Evolutionary conservation across 2,888 invertebrate species (phyloP), one percentile per base, ranked within the genome.

Genomic region (Deilephila elpenor): DNA sequence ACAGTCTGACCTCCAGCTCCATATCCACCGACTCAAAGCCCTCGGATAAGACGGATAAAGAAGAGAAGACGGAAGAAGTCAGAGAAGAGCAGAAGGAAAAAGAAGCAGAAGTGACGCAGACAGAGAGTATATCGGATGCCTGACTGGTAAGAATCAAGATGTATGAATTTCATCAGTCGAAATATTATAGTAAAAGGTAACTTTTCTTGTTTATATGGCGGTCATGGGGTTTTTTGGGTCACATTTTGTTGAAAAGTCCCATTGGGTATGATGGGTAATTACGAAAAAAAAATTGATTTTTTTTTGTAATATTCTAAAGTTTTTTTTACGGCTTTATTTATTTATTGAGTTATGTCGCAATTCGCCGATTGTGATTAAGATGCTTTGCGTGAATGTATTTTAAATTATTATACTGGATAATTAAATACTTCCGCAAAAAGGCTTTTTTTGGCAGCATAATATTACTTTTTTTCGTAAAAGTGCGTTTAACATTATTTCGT

Each of bases 1-100:
- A 91, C 86, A 94, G 94, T 71, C 80, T 93, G 0, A 92, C 94
- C 0, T 93, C 94, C 3, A 93, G 93, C 76, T 92, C 92, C 7
- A 91, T 91, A 77, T 93, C 94, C 1, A 92, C 88, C 34, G 94
- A 94, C 78, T 93, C 92, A 34, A 92, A 92, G 80, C 90, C 90
- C 1, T 90, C 91, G 1, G 92, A 91, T 29, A 84, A 79, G 25
- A 17, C 67, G 51, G 67, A 67, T 59, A 85, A 83, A 79, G 89
- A 89, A 72, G 85, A 88, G 74, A 82, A 83, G 70, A 73, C 78
- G 34, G 85, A 87, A 78, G 86, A 85, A 53, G 78, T 75, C 0
- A 85, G 85, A 79, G 84, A 86, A 71, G 83, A 82, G 74, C 85
- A 78, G 77, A 84, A 82, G 74, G 81, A 84, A 59, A 78, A 71